Evolutionary conservation across 2,113 vertebrate species (phyloP).

Genomic region (Rhea pennata): DNA sequence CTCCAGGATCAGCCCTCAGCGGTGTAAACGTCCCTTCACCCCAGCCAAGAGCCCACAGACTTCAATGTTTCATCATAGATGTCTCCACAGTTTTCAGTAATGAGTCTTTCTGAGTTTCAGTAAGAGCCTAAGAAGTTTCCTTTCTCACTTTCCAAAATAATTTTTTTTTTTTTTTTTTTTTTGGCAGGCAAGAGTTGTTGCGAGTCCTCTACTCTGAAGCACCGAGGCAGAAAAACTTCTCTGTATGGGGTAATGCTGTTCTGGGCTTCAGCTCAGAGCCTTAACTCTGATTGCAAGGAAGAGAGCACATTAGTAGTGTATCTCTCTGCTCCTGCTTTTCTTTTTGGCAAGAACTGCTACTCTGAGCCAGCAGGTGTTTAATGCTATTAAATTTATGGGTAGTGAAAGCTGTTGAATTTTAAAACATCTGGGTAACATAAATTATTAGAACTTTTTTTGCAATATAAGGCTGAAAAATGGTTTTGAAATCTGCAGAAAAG

Average conservation of each 20-base stretch:
- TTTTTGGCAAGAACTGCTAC: slow-evolving; percentile 76
- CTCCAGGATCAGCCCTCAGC: background rate
- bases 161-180: background rate
- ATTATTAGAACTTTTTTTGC: slow-evolving; percentile 65
- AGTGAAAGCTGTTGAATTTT: slow-evolving; percentile 78
- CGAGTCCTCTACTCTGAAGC: slow-evolving; percentile 6
- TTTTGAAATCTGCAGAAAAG: slow-evolving; percentile 67
- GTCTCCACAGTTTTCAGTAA: background rate
- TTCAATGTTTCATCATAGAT: background rate
- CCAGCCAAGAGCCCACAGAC: background rate
- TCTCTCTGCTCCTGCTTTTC: slow-evolving; percentile 71
- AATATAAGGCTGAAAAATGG: slow-evolving; percentile 45
- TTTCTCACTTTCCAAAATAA: background rate
- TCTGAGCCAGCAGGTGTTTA: slow-evolving; percentile 81
- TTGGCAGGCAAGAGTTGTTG: slow-evolving; percentile 11
- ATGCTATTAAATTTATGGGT: slow-evolving; percentile 83
- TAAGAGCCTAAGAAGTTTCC: background rate
- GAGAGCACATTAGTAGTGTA: slow-evolving; percentile 66
- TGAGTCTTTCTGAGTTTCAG: background rate
- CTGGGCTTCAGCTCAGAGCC: slow-evolving; percentile 47
- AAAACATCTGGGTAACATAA: slow-evolving; percentile 81
- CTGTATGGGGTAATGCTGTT: slow-evolving; percentile 34
- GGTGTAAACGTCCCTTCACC: background rate
- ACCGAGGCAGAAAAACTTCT: slow-evolving; percentile 37
- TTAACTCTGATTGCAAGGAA: slow-evolving; percentile 46